Evolutionary conservation across 2,888 invertebrate species (phyloP), one percentile per base, ranked within the genome.

Genomic region (Synanthedon myopaeformis): DNA sequence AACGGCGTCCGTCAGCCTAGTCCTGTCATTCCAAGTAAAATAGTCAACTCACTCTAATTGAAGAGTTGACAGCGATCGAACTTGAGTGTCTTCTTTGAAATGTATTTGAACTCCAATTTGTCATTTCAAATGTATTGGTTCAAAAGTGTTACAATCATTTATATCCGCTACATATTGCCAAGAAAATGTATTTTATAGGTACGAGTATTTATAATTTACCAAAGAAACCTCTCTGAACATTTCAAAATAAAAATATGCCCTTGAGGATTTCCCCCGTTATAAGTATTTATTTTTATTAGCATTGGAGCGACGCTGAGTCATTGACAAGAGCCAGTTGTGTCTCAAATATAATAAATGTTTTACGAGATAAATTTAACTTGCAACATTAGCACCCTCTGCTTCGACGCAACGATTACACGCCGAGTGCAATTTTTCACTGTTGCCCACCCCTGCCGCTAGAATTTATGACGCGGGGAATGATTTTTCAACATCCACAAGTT

Each of bases 401-500:
- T 75, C 81, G 74, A 76, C 76, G 75, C 71, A 73, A 68, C 76
- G 79, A 79, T 79, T 81, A 82, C 79, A 75, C 66, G 70, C 72
- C 72, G 72, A 72, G 69, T 79, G 82, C 78, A 79, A 83, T 83
- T 81, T 83, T 82, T 83, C 84, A 85, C 75, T 74, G 76, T 69
- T 76, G 73, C 70, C 70, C 76, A 69, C 81, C 82, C 80, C 79
- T 71, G 66, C 62, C 65, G 76, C 74, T 72, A 80, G 77, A 78
- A 84, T 82, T 82, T 84, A 83, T 83, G 82, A 83, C 72, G 73
- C 76, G 69, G 68, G 68, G 76, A 79, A 82, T 82, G 80, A 84
- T 84, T 84, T 85, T 82, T 83, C 82, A 82, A 79, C 82, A 80
- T 77, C 76, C 74, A 72, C 76, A 76, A 82, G 72, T 76, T 76